Conservation (phyloP, 2,113 vertebrate genomes). For the Pontoporia blainvillei region DNA sequence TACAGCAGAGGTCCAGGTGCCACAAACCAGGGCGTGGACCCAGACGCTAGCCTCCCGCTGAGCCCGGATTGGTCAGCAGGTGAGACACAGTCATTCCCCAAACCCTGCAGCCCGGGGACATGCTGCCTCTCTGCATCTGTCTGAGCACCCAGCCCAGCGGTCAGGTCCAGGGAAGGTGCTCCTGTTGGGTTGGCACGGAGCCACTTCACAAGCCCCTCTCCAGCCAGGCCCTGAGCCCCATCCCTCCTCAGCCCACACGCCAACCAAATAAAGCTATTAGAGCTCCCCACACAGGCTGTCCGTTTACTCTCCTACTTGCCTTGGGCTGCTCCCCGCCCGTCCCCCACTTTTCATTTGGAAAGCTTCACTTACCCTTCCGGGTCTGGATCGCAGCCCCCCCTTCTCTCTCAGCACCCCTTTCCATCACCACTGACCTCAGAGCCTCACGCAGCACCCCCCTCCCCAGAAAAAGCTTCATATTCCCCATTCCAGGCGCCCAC, state of each 20-base stretch:
- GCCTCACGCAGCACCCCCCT: fast-evolving
- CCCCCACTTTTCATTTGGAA: background rate
- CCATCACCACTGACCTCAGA: background rate
- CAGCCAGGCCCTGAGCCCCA: background rate
- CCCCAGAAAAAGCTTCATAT: background rate
- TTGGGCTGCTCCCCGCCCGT: background rate
- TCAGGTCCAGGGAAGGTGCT: background rate
- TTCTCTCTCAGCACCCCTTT: background rate
- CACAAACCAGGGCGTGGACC: background rate
- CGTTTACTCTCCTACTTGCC: background rate
- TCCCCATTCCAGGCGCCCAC: background rate
- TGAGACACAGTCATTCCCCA: background rate
- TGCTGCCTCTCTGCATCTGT: background rate
- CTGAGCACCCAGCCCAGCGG: background rate
- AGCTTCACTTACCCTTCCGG: too few species aligned
- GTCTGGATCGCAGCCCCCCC: background rate
- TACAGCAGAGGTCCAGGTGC: background rate
- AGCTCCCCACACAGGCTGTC: background rate
- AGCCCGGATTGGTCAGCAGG: background rate
- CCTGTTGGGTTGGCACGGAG: background rate
- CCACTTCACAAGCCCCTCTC: background rate
- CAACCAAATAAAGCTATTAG: background rate
- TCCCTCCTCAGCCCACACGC: background rate
- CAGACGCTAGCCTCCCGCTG: background rate
- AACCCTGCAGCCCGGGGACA: background rate